Evolutionary conservation across 1,140 invertebrate genomes (phyloP), one percentile per base, ranked within the genome.

Genomic region (Ceratosolen fusciceps): DNA sequence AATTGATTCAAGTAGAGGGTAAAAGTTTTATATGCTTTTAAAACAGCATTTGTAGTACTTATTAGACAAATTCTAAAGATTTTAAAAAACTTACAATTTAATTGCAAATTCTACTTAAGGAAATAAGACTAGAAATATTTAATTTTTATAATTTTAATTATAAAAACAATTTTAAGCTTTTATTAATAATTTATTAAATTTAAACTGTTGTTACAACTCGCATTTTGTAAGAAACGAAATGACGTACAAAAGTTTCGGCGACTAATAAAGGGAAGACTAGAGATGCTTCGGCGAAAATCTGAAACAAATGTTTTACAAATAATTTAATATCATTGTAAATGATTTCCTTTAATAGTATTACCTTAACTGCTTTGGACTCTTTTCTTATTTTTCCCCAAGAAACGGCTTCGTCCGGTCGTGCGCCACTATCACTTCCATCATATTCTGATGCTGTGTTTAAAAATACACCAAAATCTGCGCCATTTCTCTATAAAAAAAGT

Each of bases 341-440:
- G 16, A 21, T 39, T 74, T 49, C 5, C 3, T 34, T 0, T 31
- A 75, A 65, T 43, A 60, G 47, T 49, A 19, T 85, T 89, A 95
- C 94, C 90, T 99, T 99, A 0, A 99, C 96, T n/a, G 98, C 84
- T 82, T 83, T 83, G 37, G 84, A 85, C n/a, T 95, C 94, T 83
- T 93, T 93, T 86, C 94, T 94, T 78, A 99, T 98, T 92, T 99
- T 99, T 0, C 98, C 98, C 98, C 98, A 99, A 7, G 97, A 99
- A 19, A 99, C 93, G 0, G 98, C 98, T 92, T 99, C 99, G 92
- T 99, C 99, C 4, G 98, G 98, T 67, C 96, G 91, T 0, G 98
- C 99, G 14, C 99, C 99, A 81, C 97, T 96, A 89, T 99, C 99
- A 89, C 97, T 99, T 0, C 98, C 99, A 92, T 99, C 99, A 92